Base-by-base conservation (phyloP, 2,113 vertebrate genomes). In the Brachypodius melanocephalos region DNA sequence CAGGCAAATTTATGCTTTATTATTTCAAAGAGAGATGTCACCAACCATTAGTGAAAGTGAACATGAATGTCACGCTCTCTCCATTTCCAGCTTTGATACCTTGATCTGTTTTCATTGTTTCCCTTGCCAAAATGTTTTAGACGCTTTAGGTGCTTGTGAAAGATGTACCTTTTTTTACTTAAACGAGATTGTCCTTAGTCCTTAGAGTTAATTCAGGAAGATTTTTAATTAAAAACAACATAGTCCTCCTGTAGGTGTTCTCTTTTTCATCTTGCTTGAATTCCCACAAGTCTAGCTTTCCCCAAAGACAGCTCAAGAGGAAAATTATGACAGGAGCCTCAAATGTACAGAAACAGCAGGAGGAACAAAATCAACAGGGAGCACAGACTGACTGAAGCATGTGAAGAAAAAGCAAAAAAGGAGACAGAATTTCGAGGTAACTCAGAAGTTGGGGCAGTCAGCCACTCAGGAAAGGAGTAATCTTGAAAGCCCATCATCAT, bases 241-340 rank as follows among this genome's bases (percentile, higher is more conserved):
- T 2, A 38, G 34, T 24, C 31, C n/a, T 73, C 42, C 77, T 49
- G 17, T 28, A 43, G 10, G 17, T 24, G 8, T 36, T 59, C 18
- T 46, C 61, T 78, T 78, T 80, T 69, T 57, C 22, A 85, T 85
- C 42, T 92, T 66, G 13, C 31, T 61, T 73, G 38, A 72, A 93
- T 73, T 73, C 71, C 58, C 46, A 38, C 15, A 79, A 26, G 25
- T 58, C 82, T 48, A 26, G 34, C 40, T 48, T 48, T 40, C 46
- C 20, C 62, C 62, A 80, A 88, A 79, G 62, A 34, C 38, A 85
- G 34, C 26, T 92, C 67, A 77, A 80, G 55, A 66, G 18, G 38
- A 77, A 66, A 93, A 86, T 68, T 58, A 49, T 14, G 9, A 71
- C 28, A 72, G 72, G 17, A 32, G 43, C 17, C 46, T 66, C 42